phyloP scores from a whole-genome alignment of 1,140 invertebrate genomes.

The Brachionus asplanchnoidis region DNA sequence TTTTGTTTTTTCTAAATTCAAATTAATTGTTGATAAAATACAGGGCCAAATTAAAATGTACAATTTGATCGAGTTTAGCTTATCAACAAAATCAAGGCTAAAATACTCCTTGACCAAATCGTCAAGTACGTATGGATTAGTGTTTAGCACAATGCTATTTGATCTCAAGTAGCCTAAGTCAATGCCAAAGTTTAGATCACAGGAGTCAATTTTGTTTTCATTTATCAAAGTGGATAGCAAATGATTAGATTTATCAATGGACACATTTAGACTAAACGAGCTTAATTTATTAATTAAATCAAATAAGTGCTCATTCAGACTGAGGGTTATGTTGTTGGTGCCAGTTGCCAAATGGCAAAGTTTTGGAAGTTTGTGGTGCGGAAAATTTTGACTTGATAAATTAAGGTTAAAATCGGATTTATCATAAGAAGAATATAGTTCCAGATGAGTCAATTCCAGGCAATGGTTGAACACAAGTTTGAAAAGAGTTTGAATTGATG shows the following conservation, averaged over 20 bases:
- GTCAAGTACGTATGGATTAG: conserved; percentile 12
- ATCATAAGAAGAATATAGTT: neutral
- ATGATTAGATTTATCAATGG: neutral
- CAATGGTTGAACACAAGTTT: neutral
- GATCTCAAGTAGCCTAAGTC: conserved; percentile 3
- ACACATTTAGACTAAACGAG: neutral
- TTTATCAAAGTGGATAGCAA: neutral
- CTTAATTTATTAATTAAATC: neutral
- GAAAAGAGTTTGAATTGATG: neutral
- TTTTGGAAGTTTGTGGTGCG: neutral
- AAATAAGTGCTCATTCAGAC: neutral
- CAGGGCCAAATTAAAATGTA: conserved; percentile 30
- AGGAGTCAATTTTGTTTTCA: neutral
- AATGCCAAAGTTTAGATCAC: conserved; percentile 16
- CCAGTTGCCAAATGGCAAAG: neutral
- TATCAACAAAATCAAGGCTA: neutral
- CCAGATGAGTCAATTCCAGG: neutral
- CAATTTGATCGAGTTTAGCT: conserved; percentile 15
- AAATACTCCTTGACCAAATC: conserved; percentile 7
- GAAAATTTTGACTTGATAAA: neutral
- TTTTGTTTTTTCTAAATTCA: neutral
- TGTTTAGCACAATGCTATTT: neutral
- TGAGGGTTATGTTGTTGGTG: neutral
- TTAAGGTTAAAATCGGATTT: neutral
- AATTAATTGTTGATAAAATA: neutral